Base-by-base conservation (phyloP, 2,113 vertebrate genomes). In the Herpetotheres cachinnans region DNA sequence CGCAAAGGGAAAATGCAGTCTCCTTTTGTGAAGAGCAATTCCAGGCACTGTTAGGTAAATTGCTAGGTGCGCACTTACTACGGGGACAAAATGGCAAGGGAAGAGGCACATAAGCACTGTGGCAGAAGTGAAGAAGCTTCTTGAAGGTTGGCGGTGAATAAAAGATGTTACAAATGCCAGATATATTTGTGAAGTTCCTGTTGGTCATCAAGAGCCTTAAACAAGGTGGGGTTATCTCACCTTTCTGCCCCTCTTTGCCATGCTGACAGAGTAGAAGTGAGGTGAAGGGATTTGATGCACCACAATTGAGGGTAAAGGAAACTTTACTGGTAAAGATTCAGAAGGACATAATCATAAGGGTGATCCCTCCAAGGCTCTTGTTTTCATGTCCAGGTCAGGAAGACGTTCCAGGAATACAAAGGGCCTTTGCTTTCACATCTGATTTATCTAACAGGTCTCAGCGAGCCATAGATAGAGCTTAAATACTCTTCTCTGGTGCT, bases 21-120 rank as follows among this genome's bases (percentile, higher is more conserved):
- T 85, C 54, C 81, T 87, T 96, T 96, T 94, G 91, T 96, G 86
- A 87, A 89, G 83, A 89, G 81, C 83, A 96, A 91, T 95, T 93
- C 89, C 84, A 85, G 61, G 58, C 73, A 58, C 81, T 20, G 29
- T 52, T 65, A 72, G 52, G 73, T 69, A 95, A 95, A 93, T 92
- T 94, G 86, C 61, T 82, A 77, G 56, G 40, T 90, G 54, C 1
- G 2, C 74, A 7, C 36, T 83, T 29, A 38, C 74, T 72, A 52
- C 2, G 2, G 49, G 54, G 27, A 58, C 29, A 38, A 56, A 49
- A 56, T 34, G 71, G 40, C 34, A 67, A 62, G 49, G 76, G 63
- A 92, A 91, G 65, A 19, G 67, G 27, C 47, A 71, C 52, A 29
- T 25, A 84, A 74, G 25, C 20, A 63, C 56, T 44, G 59, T 0